Conservation (phyloP, 2,888 invertebrate species). For the Caenorhabditis wallacei region DNA sequence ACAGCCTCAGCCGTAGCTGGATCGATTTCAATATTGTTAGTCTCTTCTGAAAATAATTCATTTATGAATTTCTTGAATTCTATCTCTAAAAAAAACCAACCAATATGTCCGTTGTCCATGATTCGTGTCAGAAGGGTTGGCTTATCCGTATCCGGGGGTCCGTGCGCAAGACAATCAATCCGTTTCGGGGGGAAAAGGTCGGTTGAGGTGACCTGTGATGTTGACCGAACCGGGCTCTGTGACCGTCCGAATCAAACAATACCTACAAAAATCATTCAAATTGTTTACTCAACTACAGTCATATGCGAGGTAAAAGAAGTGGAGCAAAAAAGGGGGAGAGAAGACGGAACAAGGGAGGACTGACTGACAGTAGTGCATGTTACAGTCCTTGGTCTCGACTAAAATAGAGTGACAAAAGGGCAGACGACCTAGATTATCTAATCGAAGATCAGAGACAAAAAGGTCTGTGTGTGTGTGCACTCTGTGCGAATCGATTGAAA, state of each 20-base stretch:
- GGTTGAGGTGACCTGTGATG: conserved; percentile 59
- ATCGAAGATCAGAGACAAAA: not conserved
- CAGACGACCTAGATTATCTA: not conserved
- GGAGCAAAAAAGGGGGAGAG: conserved; percentile 8
- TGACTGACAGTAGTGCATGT: not conserved
- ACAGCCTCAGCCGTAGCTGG: conserved; percentile 51
- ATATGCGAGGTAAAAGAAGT: conserved; percentile 25
- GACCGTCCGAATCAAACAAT: conserved; percentile 66
- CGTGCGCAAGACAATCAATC: conserved; percentile 52
- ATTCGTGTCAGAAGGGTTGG: conserved; percentile 69
- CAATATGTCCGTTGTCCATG: conserved; percentile 74
- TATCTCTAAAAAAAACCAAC: conserved; percentile 28
- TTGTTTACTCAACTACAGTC: conserved; percentile 43
- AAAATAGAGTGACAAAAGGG: no score
- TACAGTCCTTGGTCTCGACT: not conserved
- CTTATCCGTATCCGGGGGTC: conserved; percentile 70
- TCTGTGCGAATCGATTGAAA: no score
- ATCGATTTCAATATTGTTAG: conserved; percentile 53
- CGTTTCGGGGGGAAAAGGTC: conserved; percentile 40
- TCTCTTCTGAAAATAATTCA: conserved; percentile 51
- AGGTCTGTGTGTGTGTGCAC: no score
- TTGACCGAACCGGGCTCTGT: conserved; percentile 59
- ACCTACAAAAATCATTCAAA: conserved; percentile 63
- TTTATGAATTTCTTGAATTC: no score
- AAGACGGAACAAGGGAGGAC: not conserved